Conservation (phyloP, 64 coral and sea anemone species). For the Montipora sp. region DNA sequence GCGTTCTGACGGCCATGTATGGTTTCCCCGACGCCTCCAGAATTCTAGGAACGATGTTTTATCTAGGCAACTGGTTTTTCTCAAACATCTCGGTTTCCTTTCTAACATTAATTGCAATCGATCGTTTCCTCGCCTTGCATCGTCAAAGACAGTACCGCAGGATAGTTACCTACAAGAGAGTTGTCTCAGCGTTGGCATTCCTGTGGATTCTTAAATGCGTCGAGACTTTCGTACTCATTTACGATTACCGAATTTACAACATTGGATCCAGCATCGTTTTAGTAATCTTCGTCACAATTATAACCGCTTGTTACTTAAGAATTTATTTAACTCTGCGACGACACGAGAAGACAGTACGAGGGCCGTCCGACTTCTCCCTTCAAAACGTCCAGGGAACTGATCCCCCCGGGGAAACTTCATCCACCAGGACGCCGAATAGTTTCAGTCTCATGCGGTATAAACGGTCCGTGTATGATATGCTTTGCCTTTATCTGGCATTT, state of each 20-base stretch:
- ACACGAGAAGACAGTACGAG: slow-evolving; percentile 1
- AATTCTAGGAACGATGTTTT: background rate
- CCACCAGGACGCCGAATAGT: background rate
- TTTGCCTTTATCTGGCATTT: slow-evolving; percentile 3
- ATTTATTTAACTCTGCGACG: slow-evolving; percentile 29
- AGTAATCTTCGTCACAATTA: background rate
- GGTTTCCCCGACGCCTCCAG: background rate
- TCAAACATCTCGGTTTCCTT: background rate
- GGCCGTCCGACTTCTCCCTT: background rate
- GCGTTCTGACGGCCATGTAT: background rate
- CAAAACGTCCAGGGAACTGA: background rate
- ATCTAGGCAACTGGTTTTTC: slow-evolving; percentile 14
- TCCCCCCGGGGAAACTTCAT: background rate
- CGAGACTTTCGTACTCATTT: slow-evolving; percentile 8
- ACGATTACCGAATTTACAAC: background rate
- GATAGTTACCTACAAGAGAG: background rate
- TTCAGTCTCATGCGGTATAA: slow-evolving; percentile 1
- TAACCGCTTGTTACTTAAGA: slow-evolving; percentile 16
- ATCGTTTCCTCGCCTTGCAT: slow-evolving; percentile 36
- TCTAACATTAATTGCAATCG: slow-evolving; percentile 3
- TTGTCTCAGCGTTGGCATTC: background rate
- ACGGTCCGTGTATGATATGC: background rate
- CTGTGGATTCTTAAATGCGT: background rate
- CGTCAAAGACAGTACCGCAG: background rate
- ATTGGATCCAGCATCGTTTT: background rate